A percentile compares a stretch with the other conserved stretches of the same genome.
Conservation (phyloP, 1,140 invertebrate genomes). For the Aricia agestis region DNA sequence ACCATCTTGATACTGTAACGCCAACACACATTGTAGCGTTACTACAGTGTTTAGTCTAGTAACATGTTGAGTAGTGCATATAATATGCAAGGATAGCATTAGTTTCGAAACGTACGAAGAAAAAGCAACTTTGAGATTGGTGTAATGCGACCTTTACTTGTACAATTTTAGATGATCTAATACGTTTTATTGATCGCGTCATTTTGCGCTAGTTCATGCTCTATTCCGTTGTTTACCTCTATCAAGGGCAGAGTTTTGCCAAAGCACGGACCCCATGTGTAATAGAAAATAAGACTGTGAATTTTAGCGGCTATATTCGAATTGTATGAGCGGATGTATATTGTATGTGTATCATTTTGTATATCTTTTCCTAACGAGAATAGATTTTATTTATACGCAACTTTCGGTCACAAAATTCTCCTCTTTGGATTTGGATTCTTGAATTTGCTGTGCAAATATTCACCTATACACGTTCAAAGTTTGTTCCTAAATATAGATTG, state of each 20-base stretch:
- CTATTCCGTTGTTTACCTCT: background rate
- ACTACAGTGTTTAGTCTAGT: too few species aligned
- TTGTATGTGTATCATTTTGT: constrained; percentile 3
- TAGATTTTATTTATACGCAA: constrained; percentile 17
- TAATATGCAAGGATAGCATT: too few species aligned
- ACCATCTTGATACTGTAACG: too few species aligned
- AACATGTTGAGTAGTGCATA: too few species aligned
- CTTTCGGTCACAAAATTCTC: constrained; percentile 15
- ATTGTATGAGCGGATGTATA: constrained; percentile 15
- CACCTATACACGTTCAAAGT: constrained; percentile 6
- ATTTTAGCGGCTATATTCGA: constrained; percentile 19
- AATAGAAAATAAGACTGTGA: constrained; percentile 24
- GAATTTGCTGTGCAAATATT: background rate
- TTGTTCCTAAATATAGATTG: constrained; percentile 50
- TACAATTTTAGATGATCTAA: constrained; percentile 20
- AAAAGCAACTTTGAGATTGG: background rate
- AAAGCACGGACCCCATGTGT: constrained; percentile 23
- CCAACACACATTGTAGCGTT: too few species aligned
- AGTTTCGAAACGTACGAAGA: too few species aligned
- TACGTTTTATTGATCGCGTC: background rate
- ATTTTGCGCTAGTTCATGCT: background rate
- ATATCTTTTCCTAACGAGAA: constrained; percentile 12
- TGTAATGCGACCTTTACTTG: background rate
- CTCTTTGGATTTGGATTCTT: background rate
- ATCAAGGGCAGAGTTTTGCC: background rate